Conservation (phyloP, 2,888 invertebrate genomes). For the Ophioninae sp. region DNA sequence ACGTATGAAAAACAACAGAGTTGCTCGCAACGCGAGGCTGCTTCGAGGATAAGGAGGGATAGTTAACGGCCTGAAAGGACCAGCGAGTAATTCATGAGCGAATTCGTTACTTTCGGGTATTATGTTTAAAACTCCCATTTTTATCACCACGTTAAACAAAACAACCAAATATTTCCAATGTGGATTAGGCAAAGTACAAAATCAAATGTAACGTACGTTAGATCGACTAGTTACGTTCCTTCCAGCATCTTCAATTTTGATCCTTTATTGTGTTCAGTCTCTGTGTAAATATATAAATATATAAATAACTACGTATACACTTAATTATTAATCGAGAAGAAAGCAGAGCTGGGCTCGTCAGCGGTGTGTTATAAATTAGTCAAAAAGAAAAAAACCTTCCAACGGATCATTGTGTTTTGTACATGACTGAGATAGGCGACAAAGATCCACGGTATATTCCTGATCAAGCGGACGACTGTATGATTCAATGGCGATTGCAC, state of each 20-base stretch:
- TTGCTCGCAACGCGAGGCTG: conserved; percentile 49
- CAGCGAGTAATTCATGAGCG: background rate
- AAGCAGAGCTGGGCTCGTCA: conserved; percentile 1
- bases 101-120: background rate
- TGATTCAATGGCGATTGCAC: conserved; percentile 29
- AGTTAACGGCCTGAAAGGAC: conserved; percentile 22
- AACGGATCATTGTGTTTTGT: conserved; percentile 23
- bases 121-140: background rate
- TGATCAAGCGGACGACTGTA: conserved; percentile 38
- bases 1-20: background rate
- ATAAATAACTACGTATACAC: background rate
- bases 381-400: conserved; percentile 11
- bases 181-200: background rate
- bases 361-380: background rate
- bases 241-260: background rate
- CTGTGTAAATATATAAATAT: background rate
- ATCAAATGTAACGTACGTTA: background rate
- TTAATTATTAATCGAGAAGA: background rate
- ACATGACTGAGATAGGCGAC: conserved; percentile 34
- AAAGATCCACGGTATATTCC: conserved; percentile 26
- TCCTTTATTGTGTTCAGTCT: background rate
- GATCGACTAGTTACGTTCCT: background rate
- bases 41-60: conserved; percentile 21
- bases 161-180: background rate
- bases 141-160: background rate